These are phyloP conservation scores for Bagarius yarrelli DNA, from an alignment of 2,113 vertebrate genomes.

Conservation along the genomic window DNA sequence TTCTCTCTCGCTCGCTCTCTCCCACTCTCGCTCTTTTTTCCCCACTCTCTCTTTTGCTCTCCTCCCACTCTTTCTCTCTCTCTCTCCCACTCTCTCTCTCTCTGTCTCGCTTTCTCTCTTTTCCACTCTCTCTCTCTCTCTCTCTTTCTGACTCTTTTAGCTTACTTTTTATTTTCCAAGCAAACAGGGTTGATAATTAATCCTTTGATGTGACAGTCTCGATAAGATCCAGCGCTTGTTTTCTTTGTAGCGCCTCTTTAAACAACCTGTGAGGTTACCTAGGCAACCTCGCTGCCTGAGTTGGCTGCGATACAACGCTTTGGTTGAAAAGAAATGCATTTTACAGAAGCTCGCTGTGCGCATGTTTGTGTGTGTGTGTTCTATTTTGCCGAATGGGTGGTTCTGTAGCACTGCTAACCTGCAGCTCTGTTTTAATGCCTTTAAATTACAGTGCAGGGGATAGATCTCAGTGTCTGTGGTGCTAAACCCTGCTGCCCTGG, in stretches of 20 bases:
- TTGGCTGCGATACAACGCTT: conserved; percentile 18
- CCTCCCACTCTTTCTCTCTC: too few species aligned
- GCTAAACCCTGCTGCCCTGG: neutral
- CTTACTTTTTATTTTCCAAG: conserved; percentile 33
- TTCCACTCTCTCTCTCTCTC: neutral
- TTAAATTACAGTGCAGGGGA: conserved; percentile 16
- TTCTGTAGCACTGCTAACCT: neutral
- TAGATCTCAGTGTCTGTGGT: neutral
- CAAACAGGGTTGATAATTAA: conserved; percentile 33
- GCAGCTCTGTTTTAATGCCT: conserved; percentile 21
- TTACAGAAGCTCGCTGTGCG: neutral
- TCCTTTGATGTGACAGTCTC: conserved; percentile 37
- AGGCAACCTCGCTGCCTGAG: conserved; percentile 46
- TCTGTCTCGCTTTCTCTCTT: conserved; percentile 4
- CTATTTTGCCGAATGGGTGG: neutral
- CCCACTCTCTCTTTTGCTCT: conserved; percentile 27
- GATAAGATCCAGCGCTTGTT: conserved; percentile 41
- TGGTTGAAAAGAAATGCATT: conserved; percentile 18
- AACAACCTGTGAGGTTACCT: conserved; percentile 52
- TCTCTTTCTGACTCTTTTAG: neutral
- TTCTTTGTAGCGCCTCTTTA: conserved; percentile 35
- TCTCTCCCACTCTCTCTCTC: neutral
- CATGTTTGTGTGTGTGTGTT: neutral
- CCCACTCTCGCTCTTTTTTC: too few species aligned
- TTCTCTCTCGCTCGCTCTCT: too few species aligned